These are phyloP conservation scores for Phengaris alcon DNA, from an alignment of 2,888 invertebrate genomes.

Conservation along the genomic window DNA sequence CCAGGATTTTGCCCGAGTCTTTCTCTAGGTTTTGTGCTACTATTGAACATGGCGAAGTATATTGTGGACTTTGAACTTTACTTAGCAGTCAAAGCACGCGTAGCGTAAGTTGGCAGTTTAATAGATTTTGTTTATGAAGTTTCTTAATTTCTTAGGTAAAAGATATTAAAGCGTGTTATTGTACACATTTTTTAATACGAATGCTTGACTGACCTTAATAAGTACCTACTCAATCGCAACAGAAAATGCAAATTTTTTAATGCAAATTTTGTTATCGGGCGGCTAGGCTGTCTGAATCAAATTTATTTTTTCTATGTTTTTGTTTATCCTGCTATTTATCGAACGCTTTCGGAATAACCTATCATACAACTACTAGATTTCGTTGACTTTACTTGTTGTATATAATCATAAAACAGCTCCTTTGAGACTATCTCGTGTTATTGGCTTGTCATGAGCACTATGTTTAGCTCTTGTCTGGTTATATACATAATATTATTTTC, in stretches of 20 bases:
- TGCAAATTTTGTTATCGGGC: too few relatives aligned
- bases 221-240: neutral
- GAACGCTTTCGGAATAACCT: neutral
- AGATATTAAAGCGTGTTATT: too few relatives aligned
- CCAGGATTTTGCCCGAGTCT: neutral
- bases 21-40: neutral
- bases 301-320: too few relatives aligned
- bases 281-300: too few relatives aligned
- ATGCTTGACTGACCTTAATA: neutral
- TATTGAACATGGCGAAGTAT: neutral
- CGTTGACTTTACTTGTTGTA: conserved; percentile 1
- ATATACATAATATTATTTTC: neutral
- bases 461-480: neutral
- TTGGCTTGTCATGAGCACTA: neutral
- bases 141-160: neutral
- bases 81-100: neutral
- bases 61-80: neutral
- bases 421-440: neutral
- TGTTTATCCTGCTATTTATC: neutral
- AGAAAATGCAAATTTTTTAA: neutral
- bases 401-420: neutral
- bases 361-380: neutral
- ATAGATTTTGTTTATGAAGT: neutral
- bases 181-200: neutral
- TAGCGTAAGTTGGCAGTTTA: neutral